Base-by-base conservation (phyloP, 2,113 vertebrate species). In the Raja brachyura region DNA sequence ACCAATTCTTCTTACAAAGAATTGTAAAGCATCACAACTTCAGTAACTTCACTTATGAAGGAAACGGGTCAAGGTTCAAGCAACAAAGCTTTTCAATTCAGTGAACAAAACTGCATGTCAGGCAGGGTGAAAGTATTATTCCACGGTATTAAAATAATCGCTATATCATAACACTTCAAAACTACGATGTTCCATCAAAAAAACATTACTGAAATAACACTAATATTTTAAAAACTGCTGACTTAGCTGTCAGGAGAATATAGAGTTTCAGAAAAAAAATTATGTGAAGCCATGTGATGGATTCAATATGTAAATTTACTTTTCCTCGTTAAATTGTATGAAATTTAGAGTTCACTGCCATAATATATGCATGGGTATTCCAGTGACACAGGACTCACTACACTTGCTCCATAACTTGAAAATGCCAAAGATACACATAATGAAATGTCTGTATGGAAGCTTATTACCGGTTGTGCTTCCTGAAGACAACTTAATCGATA, bases 161-260 rank as follows among this genome's bases (percentile, higher is more conserved):
- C 63, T 70, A 63, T 70, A 70, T 90, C 88, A 70, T 39, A 90
- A 90, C 66, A 90, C 18, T 90, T 90, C n/a, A 88, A 86, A 90
- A 90, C 70, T 39, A 90, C 31, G 25, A 18, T 73, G 33, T 18
- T 70, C 31, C 63, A 90, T 90, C 63, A 90, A 90, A 90, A 70
- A 70, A 70, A 54, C n/a, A 90, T 70, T 90, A 90, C 31, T 0
- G 7, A 39, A 8, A 86, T 39, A 70, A 39, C 66, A 18, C 63
- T 25, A 70, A 90, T 70, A 90, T 90, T 90, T 90, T 48, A 66
- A 39, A 70, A 70, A 31, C 39, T 70, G 18, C 66, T 25, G 9
- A 73, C 28, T 59, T 4, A 18, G 56, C 85, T 28, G 31, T 90
- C 88, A 39, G 56, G 10, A 48, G 39, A 48, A 48, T 48, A 48